These are phyloP conservation scores for Pristis pectinata DNA, from an alignment of 2,797 vertebrate genomes.

Conservation along the genomic window DNA sequence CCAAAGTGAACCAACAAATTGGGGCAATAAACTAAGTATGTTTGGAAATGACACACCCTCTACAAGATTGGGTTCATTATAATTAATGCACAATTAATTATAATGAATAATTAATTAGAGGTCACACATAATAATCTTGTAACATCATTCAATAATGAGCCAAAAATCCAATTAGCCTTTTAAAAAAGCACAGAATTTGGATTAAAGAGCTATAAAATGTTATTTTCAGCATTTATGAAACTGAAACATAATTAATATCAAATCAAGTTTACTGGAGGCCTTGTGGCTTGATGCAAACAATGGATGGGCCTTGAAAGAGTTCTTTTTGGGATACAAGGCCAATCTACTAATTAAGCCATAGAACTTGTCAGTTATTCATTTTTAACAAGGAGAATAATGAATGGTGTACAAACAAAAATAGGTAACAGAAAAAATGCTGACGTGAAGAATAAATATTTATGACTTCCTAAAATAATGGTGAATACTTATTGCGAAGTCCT, in stretches of 20 bases:
- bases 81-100: neutral
- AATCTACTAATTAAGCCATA: neutral
- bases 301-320: neutral
- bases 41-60: neutral
- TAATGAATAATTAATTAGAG: neutral
- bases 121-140: neutral
- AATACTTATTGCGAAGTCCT: neutral
- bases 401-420: neutral
- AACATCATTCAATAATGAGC: neutral
- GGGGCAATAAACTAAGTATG: too few species aligned
- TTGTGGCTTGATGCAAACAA: neutral
- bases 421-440: neutral
- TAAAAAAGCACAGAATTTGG: neutral
- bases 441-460: conserved; percentile 16
- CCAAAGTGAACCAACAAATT: neutral
- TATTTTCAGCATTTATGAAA: neutral
- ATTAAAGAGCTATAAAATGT: neutral
- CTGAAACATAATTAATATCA: neutral
- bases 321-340: neutral
- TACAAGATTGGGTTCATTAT: neutral
- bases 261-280: neutral
- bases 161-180: neutral
- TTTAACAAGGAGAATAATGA: neutral
- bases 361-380: neutral
- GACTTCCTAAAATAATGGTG: neutral